A percentile compares a stretch with the other conserved stretches of the same genome.
Conservation (phyloP, 2,113 vertebrate species). For the Vidua chalybeata region DNA sequence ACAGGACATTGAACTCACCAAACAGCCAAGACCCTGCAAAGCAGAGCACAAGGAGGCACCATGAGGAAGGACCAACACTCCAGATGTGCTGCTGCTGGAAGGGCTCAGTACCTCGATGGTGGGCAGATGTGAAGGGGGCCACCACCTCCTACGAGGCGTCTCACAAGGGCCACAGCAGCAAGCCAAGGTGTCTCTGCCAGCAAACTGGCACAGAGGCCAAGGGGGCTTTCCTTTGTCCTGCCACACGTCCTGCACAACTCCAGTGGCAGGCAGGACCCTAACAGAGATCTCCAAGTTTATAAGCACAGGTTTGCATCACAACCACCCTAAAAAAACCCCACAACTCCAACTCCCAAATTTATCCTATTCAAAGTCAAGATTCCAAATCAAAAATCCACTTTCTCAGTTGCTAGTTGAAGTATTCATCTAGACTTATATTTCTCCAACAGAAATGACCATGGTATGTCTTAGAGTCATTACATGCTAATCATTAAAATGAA, state of each 20-base stretch:
- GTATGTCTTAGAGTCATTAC: neutral
- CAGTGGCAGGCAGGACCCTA: neutral
- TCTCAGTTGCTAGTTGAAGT: neutral
- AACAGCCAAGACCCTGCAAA: neutral
- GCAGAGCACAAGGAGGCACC: neutral
- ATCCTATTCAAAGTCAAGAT: neutral
- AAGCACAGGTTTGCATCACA: neutral
- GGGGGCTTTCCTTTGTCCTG: neutral
- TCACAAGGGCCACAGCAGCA: neutral
- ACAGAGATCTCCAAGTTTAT: neutral
- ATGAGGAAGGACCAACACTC: no score
- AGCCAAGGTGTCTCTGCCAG: neutral
- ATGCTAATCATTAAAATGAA: neutral
- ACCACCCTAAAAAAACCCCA: neutral
- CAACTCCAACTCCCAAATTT: neutral
- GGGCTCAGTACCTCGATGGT: accelerated
- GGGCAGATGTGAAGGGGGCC: neutral
- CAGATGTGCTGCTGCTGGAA: neutral
- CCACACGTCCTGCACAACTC: neutral
- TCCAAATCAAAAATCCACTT: neutral
- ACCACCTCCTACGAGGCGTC: neutral
- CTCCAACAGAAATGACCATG: neutral
- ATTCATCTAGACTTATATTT: neutral
- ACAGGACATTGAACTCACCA: accelerated
- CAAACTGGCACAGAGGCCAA: neutral